phyloP scores from a whole-genome alignment of 2,888 invertebrate genomes.

The Apodemia hepburni region DNA sequence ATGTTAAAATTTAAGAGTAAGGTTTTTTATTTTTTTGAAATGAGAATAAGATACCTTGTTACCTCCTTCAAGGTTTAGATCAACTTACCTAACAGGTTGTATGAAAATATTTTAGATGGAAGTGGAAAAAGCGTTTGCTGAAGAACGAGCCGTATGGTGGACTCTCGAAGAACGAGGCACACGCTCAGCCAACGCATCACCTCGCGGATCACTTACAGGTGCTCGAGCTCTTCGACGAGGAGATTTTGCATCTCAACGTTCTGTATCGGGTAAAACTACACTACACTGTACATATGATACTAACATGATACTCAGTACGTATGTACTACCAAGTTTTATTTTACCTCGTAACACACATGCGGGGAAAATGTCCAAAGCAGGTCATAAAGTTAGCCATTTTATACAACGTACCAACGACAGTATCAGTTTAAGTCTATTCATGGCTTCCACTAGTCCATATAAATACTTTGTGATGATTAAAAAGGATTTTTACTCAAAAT shows the following conservation, averaged over 20 bases:
- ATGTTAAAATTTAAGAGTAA: too few species aligned
- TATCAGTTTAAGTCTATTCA: too few species aligned
- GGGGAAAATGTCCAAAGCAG: background rate
- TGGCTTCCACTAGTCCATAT: too few species aligned
- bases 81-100: too few species aligned
- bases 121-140: slow-evolving; percentile 90
- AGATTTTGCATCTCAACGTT: slow-evolving; percentile 88
- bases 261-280: slow-evolving; percentile 79
- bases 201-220: slow-evolving; percentile 88
- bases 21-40: too few species aligned
- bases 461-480: too few species aligned
- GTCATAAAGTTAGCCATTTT: background rate
- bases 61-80: too few species aligned
- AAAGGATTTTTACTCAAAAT: too few species aligned
- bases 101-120: slow-evolving; percentile 75
- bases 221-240: slow-evolving; percentile 83
- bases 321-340: background rate
- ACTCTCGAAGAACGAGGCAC: slow-evolving; percentile 90
- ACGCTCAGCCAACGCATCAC: slow-evolving; percentile 89
- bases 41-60: too few species aligned
- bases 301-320: slow-evolving; percentile 5
- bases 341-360: background rate
- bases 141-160: slow-evolving; percentile 95
- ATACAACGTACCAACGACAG: too few species aligned
- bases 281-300: slow-evolving; percentile 13